Evolutionary conservation across 2,888 invertebrate genomes (phyloP).

Genomic region (Leptopterna dolabrata): DNA sequence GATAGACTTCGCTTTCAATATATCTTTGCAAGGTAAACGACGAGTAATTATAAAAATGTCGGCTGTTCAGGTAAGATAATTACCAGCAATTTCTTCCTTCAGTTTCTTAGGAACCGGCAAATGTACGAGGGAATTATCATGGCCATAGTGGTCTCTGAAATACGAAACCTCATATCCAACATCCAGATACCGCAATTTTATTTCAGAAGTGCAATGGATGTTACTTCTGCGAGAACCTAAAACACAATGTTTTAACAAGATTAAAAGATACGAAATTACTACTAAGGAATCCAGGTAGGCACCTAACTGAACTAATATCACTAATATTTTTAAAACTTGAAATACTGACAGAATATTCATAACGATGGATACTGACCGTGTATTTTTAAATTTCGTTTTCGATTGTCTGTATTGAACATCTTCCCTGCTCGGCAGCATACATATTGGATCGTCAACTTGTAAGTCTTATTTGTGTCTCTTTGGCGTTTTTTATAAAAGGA

Average conservation of each 20-base stretch:
- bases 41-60: too few species aligned
- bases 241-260: not conserved
- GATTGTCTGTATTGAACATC: not conserved
- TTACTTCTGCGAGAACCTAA: constrained; percentile 9
- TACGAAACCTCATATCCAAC: not conserved
- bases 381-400: not conserved
- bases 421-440: not conserved
- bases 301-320: too few species aligned
- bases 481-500: not conserved
- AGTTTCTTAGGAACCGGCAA: not conserved
- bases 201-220: not conserved
- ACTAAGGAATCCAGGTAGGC: too few species aligned
- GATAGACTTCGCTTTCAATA: too few species aligned
- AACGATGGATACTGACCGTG: not conserved
- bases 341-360: not conserved
- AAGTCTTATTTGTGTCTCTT: not conserved
- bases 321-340: too few species aligned
- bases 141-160: constrained; percentile 1
- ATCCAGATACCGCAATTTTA: not conserved
- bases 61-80: too few species aligned
- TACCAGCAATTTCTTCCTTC: constrained; percentile 9
- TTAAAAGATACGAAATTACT: too few species aligned
- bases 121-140: not conserved
- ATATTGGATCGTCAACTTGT: not conserved
- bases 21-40: too few species aligned